Base-by-base conservation (phyloP, 64 coral and sea anemone genomes). In the Montipora cactus region DNA sequence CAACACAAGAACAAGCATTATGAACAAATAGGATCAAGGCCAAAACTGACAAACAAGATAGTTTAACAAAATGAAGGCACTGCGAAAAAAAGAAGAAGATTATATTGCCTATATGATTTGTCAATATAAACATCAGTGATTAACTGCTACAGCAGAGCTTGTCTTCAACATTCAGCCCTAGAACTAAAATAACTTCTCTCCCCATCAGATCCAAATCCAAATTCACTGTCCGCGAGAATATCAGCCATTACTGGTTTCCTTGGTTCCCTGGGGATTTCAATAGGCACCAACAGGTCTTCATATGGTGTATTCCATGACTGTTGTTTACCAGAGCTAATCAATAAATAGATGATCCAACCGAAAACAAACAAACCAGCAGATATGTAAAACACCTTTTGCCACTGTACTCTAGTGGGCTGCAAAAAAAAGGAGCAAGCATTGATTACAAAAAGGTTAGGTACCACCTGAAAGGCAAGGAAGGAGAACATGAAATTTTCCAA, bases 321-420 rank as follows among this genome's bases (percentile, higher is more conserved):
- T 66, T 89, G 78, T 84, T 91, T 88, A n/a, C 96, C 96, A 9
- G 67, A 84, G 3, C 77, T 90, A 47, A 97, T 28, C 12, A 89
- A 25, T 22, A 85, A 20, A 75, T 78, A 97, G 50, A 53, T 67
- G 4, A 95, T 1, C 48, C 88, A 90, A 22, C 96, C 96, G 67
- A 97, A 53, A 11, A 97, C 21, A 49, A 92, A 97, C 19, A 97
- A 8, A 19, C 88, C 81, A 21, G 96, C 96, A 12, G 96, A 37
- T 59, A 97, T 91, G 74, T 94, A 97, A 49, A 97, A 97, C 8
- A 97, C 96, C 70, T 94, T 97, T 68, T 97, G 96, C 96, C 96
- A 97, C 14, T 97, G 96, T 14, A 16, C 48, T 15, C 93, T 89
- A 37, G 92, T 95, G n/a, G 96, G 92, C 96, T 97, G 92, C 84